Percentiles rank a stretch among this genome's conserved stretches.
These are phyloP conservation scores for Amniataba percoides DNA, from an alignment of 2,797 vertebrate species.

Conservation along the genomic window DNA sequence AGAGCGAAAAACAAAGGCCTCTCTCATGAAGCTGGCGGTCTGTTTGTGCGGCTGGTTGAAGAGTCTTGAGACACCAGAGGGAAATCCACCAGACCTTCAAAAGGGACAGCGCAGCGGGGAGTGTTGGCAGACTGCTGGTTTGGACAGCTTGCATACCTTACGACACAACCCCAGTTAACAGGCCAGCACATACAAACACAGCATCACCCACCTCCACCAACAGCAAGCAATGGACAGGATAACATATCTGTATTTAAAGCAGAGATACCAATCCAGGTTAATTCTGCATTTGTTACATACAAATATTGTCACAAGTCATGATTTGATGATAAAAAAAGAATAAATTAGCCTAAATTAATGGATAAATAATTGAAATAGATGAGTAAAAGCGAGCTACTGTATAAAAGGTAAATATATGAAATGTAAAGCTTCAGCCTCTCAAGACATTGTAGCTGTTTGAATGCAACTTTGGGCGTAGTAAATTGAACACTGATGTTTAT, in stretches of 20 bases:
- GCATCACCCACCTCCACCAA: neutral
- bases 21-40: conserved; percentile 62
- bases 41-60: conserved; percentile 70
- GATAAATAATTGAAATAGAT: too few relatives aligned
- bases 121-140: conserved; percentile 73
- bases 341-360: neutral
- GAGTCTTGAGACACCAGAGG: conserved; percentile 72
- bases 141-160: conserved; percentile 79
- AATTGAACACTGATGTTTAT: neutral
- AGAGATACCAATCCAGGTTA: neutral
- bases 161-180: conserved; percentile 57
- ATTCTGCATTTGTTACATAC: neutral
- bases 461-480: neutral
- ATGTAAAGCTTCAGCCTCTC: neutral
- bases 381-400: neutral
- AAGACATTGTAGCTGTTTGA: neutral
- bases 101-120: conserved; percentile 61
- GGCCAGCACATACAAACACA: conserved; percentile 51
- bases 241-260: neutral
- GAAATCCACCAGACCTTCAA: conserved; percentile 81
- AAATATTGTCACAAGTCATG: neutral
- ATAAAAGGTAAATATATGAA: neutral
- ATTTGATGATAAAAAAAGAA: neutral
- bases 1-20: conserved; percentile 61
- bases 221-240: neutral